Evolutionary conservation across 2,113 vertebrate species (phyloP).

Genomic region (Ariopsis seemanni): DNA sequence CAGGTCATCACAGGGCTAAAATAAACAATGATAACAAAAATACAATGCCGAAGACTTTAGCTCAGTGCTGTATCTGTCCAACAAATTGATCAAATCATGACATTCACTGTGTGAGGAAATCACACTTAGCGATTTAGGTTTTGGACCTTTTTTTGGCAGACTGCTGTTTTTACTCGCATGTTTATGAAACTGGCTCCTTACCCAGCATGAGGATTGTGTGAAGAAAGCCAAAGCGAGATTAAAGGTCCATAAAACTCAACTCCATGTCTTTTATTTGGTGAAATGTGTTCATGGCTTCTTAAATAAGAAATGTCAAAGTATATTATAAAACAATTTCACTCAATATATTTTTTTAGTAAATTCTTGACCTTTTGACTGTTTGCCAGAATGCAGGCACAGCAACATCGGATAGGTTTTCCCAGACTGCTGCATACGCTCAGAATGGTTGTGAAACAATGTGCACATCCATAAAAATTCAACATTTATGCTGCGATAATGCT

Average conservation of each 20-base stretch:
- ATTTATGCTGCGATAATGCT: not conserved
- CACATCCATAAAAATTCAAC: slow-evolving; percentile 34
- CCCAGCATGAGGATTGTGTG: not conserved
- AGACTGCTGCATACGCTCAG: not conserved
- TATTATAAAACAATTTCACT: not conserved
- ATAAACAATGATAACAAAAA: not conserved
- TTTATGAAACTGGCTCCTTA: not conserved
- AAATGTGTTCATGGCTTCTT: not conserved
- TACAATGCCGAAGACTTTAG: not conserved
- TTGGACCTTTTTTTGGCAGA: not conserved
- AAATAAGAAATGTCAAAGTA: not conserved
- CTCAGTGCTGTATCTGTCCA: not conserved
- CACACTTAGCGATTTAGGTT: not conserved
- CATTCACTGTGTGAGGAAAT: not conserved
- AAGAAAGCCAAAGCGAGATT: not conserved
- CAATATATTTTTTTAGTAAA: not conserved
- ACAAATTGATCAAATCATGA: not conserved
- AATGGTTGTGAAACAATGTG: slow-evolving; percentile 56
- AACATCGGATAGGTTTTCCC: not conserved
- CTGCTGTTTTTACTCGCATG: not conserved
- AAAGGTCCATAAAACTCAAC: not conserved
- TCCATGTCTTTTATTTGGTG: not conserved
- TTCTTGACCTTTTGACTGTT: not conserved
- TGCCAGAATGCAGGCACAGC: not conserved
- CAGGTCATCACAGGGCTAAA: no score